These are phyloP conservation scores for Lydus trimaculatus DNA, from an alignment of 2,888 invertebrate species.

Conservation along the genomic window DNA sequence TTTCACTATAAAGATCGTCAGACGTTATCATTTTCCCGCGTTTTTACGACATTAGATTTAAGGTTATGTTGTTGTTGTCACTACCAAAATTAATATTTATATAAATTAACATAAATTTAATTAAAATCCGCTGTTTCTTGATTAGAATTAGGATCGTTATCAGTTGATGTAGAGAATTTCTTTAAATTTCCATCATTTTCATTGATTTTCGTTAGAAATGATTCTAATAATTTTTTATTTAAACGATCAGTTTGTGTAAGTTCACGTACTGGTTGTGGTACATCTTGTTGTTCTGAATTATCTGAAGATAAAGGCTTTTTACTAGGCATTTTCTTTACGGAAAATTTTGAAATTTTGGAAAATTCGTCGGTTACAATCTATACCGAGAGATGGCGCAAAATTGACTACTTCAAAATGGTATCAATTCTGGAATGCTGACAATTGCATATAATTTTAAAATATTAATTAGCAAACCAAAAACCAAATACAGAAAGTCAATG, in stretches of 20 bases:
- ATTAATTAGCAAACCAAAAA: too few species aligned
- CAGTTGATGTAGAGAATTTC: conserved; percentile 20
- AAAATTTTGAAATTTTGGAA: neutral
- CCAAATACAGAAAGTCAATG: too few species aligned
- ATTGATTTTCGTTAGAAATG: conserved; percentile 69
- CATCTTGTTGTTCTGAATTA: neutral
- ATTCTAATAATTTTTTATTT: conserved; percentile 71
- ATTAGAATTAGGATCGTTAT: conserved; percentile 25
- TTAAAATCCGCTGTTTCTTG: neutral
- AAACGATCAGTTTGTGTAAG: conserved; percentile 70
- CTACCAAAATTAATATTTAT: conserved; percentile 25
- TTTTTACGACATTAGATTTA: conserved; percentile 19
- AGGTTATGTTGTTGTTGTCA: conserved; percentile 38
- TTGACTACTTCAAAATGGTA: neutral
- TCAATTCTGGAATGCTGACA: neutral
- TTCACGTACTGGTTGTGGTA: conserved; percentile 40
- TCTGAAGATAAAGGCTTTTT: conserved; percentile 3
- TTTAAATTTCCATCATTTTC: conserved; percentile 33
- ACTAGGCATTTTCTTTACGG: conserved; percentile 17
- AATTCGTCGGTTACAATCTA: neutral
- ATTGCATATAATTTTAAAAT: too few species aligned
- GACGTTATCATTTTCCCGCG: conserved; percentile 41
- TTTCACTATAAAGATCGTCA: conserved; percentile 35
- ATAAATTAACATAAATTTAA: neutral
- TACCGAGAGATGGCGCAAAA: neutral